Evolutionary conservation across 2,797 vertebrate genomes (phyloP).

Genomic region (Cossypha niveicapilla): DNA sequence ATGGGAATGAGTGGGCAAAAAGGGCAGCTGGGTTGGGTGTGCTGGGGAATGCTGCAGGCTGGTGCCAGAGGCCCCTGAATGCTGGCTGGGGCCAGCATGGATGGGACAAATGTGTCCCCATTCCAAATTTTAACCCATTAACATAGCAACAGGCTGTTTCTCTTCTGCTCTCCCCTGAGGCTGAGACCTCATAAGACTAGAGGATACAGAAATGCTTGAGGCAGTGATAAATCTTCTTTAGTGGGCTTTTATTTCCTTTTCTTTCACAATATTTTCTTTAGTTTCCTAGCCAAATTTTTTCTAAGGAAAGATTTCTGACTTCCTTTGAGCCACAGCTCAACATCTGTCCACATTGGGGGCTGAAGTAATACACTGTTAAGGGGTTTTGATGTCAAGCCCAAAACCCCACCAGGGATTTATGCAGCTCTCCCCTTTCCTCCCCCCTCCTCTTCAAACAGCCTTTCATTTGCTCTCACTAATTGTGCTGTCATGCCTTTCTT

Average conservation of each 20-base stretch:
- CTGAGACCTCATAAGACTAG: constrained; percentile 51
- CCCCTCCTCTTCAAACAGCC: constrained; percentile 60
- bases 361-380: constrained; percentile 68
- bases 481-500: constrained; percentile 65
- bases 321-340: constrained; percentile 72
- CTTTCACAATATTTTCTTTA: constrained; percentile 73
- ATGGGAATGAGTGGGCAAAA: not conserved
- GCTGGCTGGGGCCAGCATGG: not conserved
- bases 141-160: constrained; percentile 31
- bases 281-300: constrained; percentile 69
- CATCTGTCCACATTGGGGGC: constrained; percentile 69
- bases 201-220: constrained; percentile 57
- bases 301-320: constrained; percentile 71
- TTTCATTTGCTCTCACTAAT: constrained; percentile 62
- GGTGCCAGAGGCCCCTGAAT: not conserved
- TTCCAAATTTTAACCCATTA: constrained; percentile 41
- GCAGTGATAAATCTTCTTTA: constrained; percentile 70
- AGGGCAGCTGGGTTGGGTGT: not conserved
- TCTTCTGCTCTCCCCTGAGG: constrained; percentile 17
- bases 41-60: not conserved
- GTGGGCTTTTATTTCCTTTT: constrained; percentile 69
- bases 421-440: constrained; percentile 61
- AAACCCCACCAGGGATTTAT: constrained; percentile 68
- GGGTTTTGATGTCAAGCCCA: constrained; percentile 72
- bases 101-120: not conserved